These are phyloP conservation scores for Sternotherus odoratus DNA, from an alignment of 2,797 vertebrate genomes.

Conservation along the genomic window DNA sequence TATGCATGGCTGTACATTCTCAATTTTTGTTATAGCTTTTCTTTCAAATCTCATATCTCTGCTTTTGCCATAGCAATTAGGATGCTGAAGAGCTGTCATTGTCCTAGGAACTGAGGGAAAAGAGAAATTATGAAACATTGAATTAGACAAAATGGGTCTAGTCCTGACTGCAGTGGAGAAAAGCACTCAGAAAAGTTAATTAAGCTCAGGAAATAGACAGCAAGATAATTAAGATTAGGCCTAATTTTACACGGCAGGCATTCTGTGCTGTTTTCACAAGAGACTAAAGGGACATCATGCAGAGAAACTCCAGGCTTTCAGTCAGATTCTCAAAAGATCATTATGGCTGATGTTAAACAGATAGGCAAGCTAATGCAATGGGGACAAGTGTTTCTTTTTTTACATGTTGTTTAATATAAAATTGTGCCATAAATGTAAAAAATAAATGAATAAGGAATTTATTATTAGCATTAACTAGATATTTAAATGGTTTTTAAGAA, in stretches of 20 bases:
- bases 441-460: constrained; percentile 39
- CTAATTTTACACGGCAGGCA: constrained; percentile 77
- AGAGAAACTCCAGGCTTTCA: constrained; percentile 70
- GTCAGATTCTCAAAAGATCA: constrained; percentile 63
- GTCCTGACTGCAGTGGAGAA: constrained; percentile 58
- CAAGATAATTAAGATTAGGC: constrained; percentile 81
- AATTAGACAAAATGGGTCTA: constrained; percentile 75
- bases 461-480: constrained; percentile 31
- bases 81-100: constrained; percentile 55
- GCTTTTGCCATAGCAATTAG: constrained; percentile 72
- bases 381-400: constrained; percentile 50
- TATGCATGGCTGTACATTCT: constrained; percentile 29
- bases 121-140: constrained; percentile 75
- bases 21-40: constrained; percentile 67
- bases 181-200: constrained; percentile 82
- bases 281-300: constrained; percentile 62
- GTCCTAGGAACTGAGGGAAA: constrained; percentile 68
- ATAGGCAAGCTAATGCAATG: constrained; percentile 45
- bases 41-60: constrained; percentile 69
- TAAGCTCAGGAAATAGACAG: constrained; percentile 80
- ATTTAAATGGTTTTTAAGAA: background rate
- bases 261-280: constrained; percentile 74
- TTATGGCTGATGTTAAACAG: constrained; percentile 70
- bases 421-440: constrained; percentile 57
- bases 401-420: constrained; percentile 58